These are phyloP conservation scores for Orchesellides sinensis DNA, from an alignment of 2,888 invertebrate species.

Conservation along the genomic window DNA sequence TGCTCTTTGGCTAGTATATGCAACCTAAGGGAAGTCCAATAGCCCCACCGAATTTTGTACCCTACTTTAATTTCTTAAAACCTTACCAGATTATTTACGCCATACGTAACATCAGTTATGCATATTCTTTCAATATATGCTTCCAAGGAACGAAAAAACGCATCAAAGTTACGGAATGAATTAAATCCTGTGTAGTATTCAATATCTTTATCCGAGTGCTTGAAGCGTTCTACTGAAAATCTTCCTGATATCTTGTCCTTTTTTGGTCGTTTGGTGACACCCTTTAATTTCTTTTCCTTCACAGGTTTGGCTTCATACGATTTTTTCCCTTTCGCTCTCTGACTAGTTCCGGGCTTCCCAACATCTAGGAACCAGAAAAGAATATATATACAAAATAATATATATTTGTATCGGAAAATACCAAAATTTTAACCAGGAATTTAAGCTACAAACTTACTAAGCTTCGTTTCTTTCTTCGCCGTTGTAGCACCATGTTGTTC, in stretches of 20 bases:
- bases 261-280: constrained; percentile 69
- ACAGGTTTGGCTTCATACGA: constrained; percentile 17
- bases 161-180: constrained; percentile 70
- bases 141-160: constrained; percentile 72
- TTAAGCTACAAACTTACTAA: not conserved
- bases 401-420: not conserved
- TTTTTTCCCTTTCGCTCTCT: constrained; percentile 1
- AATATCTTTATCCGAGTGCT: constrained; percentile 72
- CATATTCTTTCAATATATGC: constrained; percentile 70
- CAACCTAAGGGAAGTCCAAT: too few relatives aligned
- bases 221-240: constrained; percentile 73
- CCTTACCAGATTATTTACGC: constrained; percentile 68
- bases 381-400: not conserved
- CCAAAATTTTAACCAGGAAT: not conserved
- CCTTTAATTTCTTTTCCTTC: constrained; percentile 62
- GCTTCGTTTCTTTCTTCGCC: not conserved
- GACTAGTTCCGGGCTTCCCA: constrained; percentile 11
- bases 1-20: too few relatives aligned
- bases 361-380: not conserved
- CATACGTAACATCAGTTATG: constrained; percentile 72
- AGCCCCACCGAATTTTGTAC: not conserved
- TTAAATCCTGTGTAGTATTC: constrained; percentile 74
- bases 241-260: constrained; percentile 69
- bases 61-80: not conserved
- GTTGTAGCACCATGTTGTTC: not conserved